Base-by-base conservation (phyloP, 2,113 vertebrate species). In the Thryonomys swinderianus region DNA sequence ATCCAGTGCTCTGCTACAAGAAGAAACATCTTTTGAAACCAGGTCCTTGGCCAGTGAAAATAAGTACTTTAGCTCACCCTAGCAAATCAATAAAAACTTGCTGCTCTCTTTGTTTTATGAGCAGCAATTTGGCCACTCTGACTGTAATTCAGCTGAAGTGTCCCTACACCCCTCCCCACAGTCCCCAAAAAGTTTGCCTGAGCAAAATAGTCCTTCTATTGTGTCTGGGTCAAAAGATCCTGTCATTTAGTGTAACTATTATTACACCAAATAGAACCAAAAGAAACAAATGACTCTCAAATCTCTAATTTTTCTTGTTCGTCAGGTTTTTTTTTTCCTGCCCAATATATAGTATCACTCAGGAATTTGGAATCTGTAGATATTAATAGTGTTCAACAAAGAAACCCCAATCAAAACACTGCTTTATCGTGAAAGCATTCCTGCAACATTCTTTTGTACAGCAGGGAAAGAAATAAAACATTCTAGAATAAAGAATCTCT, bases 391-490 rank as follows among this genome's bases (percentile, higher is more conserved):
- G 7, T 55, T 81, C 80, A 21, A 85, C 66, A 59, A 55, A 71
- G 45, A 90, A 95, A 96, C 69, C 10, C 23, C 25, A 2, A 0
- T 27, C 25, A 85, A 51, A 83, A 78, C 20, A 76, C 71, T 84
- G 37, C 12, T 82, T 95, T 96, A 78, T 90, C 34, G 59, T 37
- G 5, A 95, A 91, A 96, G n/a, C 71, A 90, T 91, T 92, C 37
- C 34, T 86, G 55, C 16, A 13, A 12, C 53, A 55, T 55, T 91
- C 93, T 45, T 20, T 57, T 55, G 27, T 34, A 66, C 5, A 34
- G 1, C 5, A 27, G 21, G 32, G n/a, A 37, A 61, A 84, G 18
- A 90, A 78, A 93, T 23, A 59, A 95, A 82, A 13, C 32, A 45
- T 64, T 61, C 18, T 45, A 62, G 12, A 27, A 51, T 11, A 34